Evolutionary conservation across 1,140 invertebrate genomes (phyloP), one percentile per base, ranked within the genome.

Genomic region (Stenopsyche tienmushanensis): DNA sequence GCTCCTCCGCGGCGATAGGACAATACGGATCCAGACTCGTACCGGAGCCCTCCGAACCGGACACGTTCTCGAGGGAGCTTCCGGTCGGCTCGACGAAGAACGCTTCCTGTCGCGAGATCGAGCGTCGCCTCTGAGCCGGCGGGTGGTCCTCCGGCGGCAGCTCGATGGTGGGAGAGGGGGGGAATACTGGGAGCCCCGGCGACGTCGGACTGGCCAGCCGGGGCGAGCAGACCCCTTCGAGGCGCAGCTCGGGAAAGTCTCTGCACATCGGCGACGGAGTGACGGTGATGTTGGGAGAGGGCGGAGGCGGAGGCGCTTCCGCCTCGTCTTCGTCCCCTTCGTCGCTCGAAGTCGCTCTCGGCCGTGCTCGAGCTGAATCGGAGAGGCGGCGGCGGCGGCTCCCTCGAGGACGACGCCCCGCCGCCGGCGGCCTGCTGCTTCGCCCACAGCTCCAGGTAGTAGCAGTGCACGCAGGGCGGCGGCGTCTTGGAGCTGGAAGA

Each of bases 21-120:
- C 80, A 77, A 8, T 73, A 75, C 29, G 66, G 67, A n/a, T 64
- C 74, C 57, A 85, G 83, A 2, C 80, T 81, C n/a, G 83, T 81
- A 52, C 81, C 83, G 1, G 65, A 66, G 5, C 60, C 64, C 17
- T 66, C 68, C 18, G 67, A 66, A 20, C 59, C 67, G 9, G 67
- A 66, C 1, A 87, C 83, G 70, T 86, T 86, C 71, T 87, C 85
- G 50, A 86, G 73, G 1, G 86, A 86, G 67, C 82, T 86, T n/a
- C 85, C 83, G 0, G 84, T 85, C 1, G 86, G 83, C 72, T 90
- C 88, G 8, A 86, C 80, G 47, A 90, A 89, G 69, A 90, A 89
- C 0, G 91, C 91, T 73, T 92, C 89, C 73, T 92, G 90, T 5
- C 90, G 82, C 41, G 90, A 87, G 25, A 88, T 86, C 1, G 85